phyloP scores from a whole-genome alignment of 2,888 invertebrate genomes.

The Tetragonisca angustula region DNA sequence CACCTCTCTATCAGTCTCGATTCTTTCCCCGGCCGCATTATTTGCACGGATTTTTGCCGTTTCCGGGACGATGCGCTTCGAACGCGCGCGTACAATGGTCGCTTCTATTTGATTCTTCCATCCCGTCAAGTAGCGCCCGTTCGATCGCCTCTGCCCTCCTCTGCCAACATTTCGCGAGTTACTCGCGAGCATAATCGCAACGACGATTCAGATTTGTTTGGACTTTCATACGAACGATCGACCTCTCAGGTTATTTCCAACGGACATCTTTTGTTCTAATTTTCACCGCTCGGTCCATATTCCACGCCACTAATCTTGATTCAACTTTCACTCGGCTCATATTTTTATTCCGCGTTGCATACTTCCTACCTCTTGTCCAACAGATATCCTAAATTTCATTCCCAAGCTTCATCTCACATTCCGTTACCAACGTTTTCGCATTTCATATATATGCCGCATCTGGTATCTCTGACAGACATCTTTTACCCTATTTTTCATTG shows the following conservation, averaged over 20 bases:
- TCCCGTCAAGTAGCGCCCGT: not conserved
- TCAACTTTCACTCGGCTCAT: no score
- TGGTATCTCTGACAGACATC: no score
- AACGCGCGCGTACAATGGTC: conserved; percentile 15
- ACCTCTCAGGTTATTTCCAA: not conserved
- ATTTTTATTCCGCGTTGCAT: no score
- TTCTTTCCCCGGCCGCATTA: conserved; percentile 31
- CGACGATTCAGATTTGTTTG: conserved; percentile 1
- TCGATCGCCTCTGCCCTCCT: not conserved
- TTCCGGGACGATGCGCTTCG: conserved; percentile 56
- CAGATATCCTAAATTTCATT: no score
- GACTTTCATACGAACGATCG: conserved; percentile 16
- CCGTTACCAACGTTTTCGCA: no score
- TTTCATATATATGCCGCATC: no score
- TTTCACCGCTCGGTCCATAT: no score
- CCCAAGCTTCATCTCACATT: no score
- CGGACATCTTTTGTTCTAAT: no score
- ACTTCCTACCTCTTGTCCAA: no score
- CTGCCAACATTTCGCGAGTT: not conserved
- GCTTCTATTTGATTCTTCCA: conserved; percentile 3
- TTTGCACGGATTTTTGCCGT: conserved; percentile 50
- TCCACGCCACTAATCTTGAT: no score
- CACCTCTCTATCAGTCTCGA: conserved; percentile 45
- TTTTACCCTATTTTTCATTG: no score
- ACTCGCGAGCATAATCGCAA: not conserved